phyloP scores from a whole-genome alignment of 2,888 invertebrate genomes.

The Cheilosia vulpina region DNA sequence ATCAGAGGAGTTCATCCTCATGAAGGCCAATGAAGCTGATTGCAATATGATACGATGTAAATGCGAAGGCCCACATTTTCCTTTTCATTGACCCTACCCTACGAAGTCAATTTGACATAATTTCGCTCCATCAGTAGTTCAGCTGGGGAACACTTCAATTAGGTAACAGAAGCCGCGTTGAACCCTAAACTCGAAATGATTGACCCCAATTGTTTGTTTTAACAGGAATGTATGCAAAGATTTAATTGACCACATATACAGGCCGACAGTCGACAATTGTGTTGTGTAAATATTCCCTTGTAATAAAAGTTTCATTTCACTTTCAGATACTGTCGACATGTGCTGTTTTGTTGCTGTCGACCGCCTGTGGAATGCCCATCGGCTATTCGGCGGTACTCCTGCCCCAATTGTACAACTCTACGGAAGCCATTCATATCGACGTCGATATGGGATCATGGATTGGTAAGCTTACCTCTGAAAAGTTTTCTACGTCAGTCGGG shows the following conservation, averaged over 20 bases:
- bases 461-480: constrained; percentile 78
- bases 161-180: constrained; percentile 1
- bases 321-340: constrained; percentile 88
- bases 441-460: constrained; percentile 92
- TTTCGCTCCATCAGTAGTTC: constrained; percentile 5
- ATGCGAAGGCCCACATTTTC: not conserved
- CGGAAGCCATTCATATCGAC: constrained; percentile 86
- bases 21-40: not conserved
- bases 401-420: constrained; percentile 87
- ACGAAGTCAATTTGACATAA: constrained; percentile 14
- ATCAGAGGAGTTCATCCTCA: not conserved
- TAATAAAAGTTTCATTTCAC: not conserved
- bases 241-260: constrained; percentile 3
- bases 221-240: not conserved
- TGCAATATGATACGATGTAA: not conserved
- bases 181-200: constrained; percentile 49
- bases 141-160: constrained; percentile 29
- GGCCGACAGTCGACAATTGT: not conserved
- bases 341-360: constrained; percentile 88
- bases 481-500: not conserved
- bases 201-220: constrained; percentile 55
- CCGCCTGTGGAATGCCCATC: constrained; percentile 92
- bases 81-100: constrained; percentile 7
- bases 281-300: not conserved
- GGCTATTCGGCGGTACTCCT: constrained; percentile 90